These are phyloP conservation scores for Holothuria leucospilota DNA, from an alignment of 53 echinoderm and acorn worm species.

Conservation along the genomic window DNA sequence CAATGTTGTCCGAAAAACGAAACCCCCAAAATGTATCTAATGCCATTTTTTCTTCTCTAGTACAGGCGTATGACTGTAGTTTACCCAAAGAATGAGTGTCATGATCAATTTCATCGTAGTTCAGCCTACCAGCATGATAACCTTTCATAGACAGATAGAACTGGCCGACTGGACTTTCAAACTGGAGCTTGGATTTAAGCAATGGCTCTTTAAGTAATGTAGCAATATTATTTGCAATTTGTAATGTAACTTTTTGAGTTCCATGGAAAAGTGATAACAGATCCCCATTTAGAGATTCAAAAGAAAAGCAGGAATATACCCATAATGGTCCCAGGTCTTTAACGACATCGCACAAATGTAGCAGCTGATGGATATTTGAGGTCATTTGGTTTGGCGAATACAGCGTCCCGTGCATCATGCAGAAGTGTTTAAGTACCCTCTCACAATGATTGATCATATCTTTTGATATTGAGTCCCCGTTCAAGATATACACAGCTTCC, in stretches of 20 bases:
- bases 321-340: conserved; percentile 17
- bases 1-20: too few relatives aligned
- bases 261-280: neutral
- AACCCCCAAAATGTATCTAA: too few relatives aligned
- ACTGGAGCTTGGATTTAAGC: too few relatives aligned
- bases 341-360: conserved; percentile 14
- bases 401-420: neutral
- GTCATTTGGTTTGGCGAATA: conserved; percentile 16
- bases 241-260: neutral
- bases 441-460: conserved; percentile 18
- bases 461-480: conserved; percentile 9
- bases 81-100: too few relatives aligned
- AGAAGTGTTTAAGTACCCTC: neutral
- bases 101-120: too few relatives aligned
- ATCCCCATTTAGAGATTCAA: conserved; percentile 20
- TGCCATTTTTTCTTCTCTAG: neutral
- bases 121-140: too few relatives aligned
- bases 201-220: neutral
- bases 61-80: neutral
- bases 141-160: too few relatives aligned
- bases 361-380: neutral
- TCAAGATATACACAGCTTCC: neutral
- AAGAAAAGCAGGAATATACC: conserved; percentile 39
- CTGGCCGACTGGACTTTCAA: too few relatives aligned
- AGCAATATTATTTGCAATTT: conserved; percentile 6